Evolutionary conservation across 2,113 vertebrate species (phyloP), one percentile per base, ranked within the genome.

Genomic region (Butastur rufipennis): DNA sequence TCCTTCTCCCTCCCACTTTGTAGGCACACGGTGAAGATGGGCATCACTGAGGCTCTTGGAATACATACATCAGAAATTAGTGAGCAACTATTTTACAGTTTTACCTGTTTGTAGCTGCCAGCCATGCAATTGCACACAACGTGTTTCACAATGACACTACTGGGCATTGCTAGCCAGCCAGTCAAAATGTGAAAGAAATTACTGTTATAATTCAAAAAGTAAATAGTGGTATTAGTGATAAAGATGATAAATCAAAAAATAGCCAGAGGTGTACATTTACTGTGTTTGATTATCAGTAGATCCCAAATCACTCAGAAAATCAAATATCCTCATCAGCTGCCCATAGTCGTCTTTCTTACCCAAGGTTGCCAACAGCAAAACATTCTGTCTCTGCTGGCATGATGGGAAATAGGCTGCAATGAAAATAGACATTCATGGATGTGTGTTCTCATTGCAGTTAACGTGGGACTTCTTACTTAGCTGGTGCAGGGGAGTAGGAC

Each of bases 371-470:
- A 88, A 42, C 16, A 61, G 59, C 40, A 73, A 43, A 86, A 17
- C 9, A 0, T 10, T 14, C 72, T 36, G 36, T 67, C 67, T 31
- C 26, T 77, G 68, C 68, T 5, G 13, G 6, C 1, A 10, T 21
- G 73, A 19, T 27, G 70, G 88, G 36, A 11, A 43, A 23, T 17
- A 40, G 50, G 26, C 66, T 82, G 83, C 38, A 52, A 15, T 5
- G 86, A 29, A 16, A 56, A 21, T 5, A 61, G 65, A 4, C 18
- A 3, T 26, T 17, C 0, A 1, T 7, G 70, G 55, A 2, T 40
- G 34, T 19, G 10, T 34, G 40, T n/a, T 13, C 43, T 18, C 20
- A 1, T 1, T 27, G 63, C 77, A 78, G n/a, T 7, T 32, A 10
- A 7, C 0, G 1, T 17, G 53, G 55, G 71, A 5, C 34, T 53